A percentile compares a stretch with the other conserved stretches of the same genome.
phyloP scores from a whole-genome alignment of 2,113 vertebrate genomes.

The Onychorhynchus coronatus region DNA sequence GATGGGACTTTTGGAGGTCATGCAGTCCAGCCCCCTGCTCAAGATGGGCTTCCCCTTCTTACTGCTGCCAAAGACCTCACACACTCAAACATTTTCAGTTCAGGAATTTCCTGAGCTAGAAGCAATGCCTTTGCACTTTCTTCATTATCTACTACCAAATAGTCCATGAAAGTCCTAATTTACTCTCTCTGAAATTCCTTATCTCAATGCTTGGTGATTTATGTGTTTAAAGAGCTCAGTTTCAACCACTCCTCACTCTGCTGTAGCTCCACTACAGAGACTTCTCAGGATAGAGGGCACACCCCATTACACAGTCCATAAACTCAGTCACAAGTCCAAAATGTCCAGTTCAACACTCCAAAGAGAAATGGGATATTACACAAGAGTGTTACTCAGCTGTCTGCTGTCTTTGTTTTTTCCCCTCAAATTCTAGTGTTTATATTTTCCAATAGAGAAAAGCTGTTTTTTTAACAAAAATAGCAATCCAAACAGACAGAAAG shows the following conservation, averaged over 20 bases:
- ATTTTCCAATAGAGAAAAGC: neutral
- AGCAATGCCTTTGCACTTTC: neutral
- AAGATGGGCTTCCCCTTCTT: neutral
- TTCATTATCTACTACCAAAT: neutral
- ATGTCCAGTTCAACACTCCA: neutral
- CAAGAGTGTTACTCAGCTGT: neutral
- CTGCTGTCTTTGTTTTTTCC: conserved; percentile 4
- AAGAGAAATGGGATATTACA: neutral
- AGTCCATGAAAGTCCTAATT: neutral
- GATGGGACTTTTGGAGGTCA: neutral
- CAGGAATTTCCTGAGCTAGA: neutral
- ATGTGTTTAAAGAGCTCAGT: neutral
- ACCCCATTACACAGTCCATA: neutral
- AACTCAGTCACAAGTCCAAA: neutral
- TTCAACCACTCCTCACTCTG: neutral
- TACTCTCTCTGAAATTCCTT: neutral
- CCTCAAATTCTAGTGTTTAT: neutral
- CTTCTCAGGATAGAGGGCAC: neutral
- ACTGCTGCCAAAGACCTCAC: neutral
- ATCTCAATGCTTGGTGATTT: neutral
- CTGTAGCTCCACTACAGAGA: neutral
- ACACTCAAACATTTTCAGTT: neutral
- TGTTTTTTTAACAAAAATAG: neutral
- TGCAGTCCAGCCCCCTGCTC: neutral
- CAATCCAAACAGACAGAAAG: neutral